Conservation (phyloP, 2,797 vertebrate genomes). For the Schizothorax lantsangensis region DNA sequence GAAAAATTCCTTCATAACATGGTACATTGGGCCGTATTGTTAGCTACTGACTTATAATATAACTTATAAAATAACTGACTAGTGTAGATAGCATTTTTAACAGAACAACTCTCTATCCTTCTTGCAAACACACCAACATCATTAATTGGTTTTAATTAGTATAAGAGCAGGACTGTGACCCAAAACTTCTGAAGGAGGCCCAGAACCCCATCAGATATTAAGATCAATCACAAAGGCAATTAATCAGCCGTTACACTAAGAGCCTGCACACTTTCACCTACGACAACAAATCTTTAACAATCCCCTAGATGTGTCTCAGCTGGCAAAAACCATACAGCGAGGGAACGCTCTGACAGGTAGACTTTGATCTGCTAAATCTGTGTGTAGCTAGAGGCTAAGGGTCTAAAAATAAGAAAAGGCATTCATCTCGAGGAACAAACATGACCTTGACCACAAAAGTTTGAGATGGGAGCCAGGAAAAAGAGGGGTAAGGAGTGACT, state of each 20-base stretch:
- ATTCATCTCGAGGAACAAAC: constrained; percentile 54
- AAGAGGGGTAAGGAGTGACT: neutral
- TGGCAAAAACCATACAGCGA: neutral
- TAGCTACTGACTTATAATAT: too few relatives aligned
- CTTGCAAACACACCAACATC: neutral
- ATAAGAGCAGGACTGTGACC: neutral
- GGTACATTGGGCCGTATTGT: neutral
- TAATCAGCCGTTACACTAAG: constrained; percentile 2
- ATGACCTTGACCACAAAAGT: constrained; percentile 35
- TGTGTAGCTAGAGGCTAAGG: constrained; percentile 22
- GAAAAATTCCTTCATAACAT: neutral
- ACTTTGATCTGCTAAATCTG: constrained; percentile 53
- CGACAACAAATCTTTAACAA: neutral
- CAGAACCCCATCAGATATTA: neutral
- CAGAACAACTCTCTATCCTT: neutral
- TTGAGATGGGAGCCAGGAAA: constrained; percentile 25
- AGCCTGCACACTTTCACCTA: neutral
- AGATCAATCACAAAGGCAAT: neutral
- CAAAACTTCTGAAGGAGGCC: neutral
- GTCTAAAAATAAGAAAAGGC: constrained; percentile 54
- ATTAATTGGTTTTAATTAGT: neutral
- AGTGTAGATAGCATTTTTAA: neutral
- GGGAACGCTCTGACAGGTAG: constrained; percentile 23
- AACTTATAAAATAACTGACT: too few relatives aligned
- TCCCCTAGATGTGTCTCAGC: constrained; percentile 15